These are phyloP conservation scores for Linurgus olivaceus DNA, from an alignment of 2,797 vertebrate species.

Conservation along the genomic window DNA sequence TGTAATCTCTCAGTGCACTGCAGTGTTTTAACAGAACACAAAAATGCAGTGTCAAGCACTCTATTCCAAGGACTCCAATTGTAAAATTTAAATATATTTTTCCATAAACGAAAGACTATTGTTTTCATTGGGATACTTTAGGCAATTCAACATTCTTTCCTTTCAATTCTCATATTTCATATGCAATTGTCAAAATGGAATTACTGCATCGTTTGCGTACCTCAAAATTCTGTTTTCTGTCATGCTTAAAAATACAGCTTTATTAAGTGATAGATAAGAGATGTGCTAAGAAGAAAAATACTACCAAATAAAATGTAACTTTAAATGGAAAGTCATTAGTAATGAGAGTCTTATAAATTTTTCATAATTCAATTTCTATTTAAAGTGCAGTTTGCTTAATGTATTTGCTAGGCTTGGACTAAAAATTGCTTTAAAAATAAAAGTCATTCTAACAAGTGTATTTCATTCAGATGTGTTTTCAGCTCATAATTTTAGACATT, in stretches of 20 bases:
- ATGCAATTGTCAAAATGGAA: not conserved
- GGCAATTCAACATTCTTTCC: constrained; percentile 16
- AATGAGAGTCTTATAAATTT: not conserved
- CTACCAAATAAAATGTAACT: not conserved
- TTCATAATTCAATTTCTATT: not conserved
- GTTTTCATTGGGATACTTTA: constrained; percentile 4
- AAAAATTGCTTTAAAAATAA: not conserved
- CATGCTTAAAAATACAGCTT: not conserved
- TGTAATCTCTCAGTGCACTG: not conserved
- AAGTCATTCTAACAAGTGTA: not conserved
- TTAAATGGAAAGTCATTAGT: not conserved
- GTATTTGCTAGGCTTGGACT: not conserved
- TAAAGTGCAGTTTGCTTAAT: not conserved
- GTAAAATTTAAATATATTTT: constrained; percentile 57
- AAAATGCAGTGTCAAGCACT: not conserved
- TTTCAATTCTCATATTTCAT: constrained; percentile 30
- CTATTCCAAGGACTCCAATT: not conserved
- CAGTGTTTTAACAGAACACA: not conserved
- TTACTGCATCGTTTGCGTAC: not conserved
- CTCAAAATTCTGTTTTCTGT: not conserved
- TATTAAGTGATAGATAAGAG: not conserved
- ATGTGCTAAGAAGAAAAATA: not conserved
- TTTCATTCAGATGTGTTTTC: not conserved
- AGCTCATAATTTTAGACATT: not conserved
- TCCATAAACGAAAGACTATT: not conserved